Conservation (phyloP, 2,888 invertebrate genomes). For the Drosophila aldrichi region DNA sequence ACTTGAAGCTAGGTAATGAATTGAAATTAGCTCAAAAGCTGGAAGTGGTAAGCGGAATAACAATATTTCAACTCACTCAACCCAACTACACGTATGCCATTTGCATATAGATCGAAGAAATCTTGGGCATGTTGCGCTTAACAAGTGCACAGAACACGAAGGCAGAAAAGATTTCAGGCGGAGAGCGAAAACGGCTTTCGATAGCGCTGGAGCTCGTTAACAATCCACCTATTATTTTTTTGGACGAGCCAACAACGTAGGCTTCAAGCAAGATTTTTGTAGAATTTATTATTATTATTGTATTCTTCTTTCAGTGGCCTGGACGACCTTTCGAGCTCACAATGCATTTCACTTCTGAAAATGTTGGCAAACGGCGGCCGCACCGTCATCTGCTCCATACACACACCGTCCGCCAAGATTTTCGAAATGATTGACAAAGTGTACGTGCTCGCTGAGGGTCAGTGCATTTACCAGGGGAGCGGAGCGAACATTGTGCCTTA, state of each 20-base stretch:
- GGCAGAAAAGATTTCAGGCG: conserved; percentile 93
- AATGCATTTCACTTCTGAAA: conserved; percentile 94
- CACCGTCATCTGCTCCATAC: conserved; percentile 97
- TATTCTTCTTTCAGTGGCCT: conserved; percentile 89
- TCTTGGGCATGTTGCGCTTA: conserved; percentile 92
- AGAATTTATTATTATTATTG: background rate
- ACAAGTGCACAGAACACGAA: conserved; percentile 90
- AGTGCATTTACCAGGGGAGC: conserved; percentile 95
- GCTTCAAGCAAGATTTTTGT: conserved; percentile 3
- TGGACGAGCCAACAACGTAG: conserved; percentile 99
- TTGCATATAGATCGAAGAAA: conserved; percentile 92
- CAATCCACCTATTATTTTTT: conserved; percentile 97
- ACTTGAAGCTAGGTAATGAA: conserved; percentile 92
- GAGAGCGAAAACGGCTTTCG: conserved; percentile 96
- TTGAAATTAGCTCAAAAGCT: conserved; percentile 88
- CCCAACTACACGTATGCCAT: background rate
- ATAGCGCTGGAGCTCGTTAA: conserved; percentile 96
- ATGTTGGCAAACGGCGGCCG: conserved; percentile 93
- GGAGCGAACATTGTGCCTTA: conserved; percentile 93
- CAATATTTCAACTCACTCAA: background rate
- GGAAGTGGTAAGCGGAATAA: conserved; percentile 88
- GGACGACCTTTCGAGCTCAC: conserved; percentile 95
- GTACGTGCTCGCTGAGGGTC: conserved; percentile 94
- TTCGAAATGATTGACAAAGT: conserved; percentile 97
- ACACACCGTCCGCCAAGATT: conserved; percentile 97